Conservation (phyloP, 2,888 invertebrate genomes). For the Miltochrista miniata region DNA sequence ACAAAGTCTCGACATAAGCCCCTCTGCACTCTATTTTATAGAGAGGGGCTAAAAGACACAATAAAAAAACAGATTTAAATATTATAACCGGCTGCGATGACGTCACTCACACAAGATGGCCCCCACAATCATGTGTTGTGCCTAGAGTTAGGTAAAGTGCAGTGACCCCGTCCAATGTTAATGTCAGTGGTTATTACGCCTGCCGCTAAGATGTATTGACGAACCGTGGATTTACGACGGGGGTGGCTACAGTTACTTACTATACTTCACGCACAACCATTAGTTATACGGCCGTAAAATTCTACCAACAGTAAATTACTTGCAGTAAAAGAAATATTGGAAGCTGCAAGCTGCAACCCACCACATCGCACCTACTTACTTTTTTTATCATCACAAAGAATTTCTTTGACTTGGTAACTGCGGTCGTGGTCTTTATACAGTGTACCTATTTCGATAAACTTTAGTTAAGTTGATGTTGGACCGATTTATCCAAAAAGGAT, state of each 20-base stretch:
- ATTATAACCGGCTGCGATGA: constrained; percentile 46
- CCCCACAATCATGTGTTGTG: constrained; percentile 50
- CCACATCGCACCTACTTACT: background rate
- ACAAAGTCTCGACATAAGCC: too few relatives aligned
- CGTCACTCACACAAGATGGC: constrained; percentile 61
- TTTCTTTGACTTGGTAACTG: background rate
- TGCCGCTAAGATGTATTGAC: constrained; percentile 39
- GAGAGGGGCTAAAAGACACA: constrained; percentile 31
- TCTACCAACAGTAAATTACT: constrained; percentile 4
- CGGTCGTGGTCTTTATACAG: background rate
- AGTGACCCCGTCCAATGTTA: constrained; percentile 70
- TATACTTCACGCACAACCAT: constrained; percentile 12
- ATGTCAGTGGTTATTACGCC: constrained; percentile 66
- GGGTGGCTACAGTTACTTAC: constrained; percentile 15
- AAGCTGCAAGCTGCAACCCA: background rate
- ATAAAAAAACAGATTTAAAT: constrained; percentile 35
- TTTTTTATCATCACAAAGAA: background rate
- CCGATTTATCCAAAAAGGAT: too few relatives aligned
- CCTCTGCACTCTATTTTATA: too few relatives aligned
- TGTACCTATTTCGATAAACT: constrained; percentile 5
- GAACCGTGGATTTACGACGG: constrained; percentile 25
- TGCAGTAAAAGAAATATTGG: background rate
- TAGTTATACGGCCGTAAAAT: constrained; percentile 8
- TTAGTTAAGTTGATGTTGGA: background rate
- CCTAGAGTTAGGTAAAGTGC: constrained; percentile 60